phyloP scores from a whole-genome alignment of 2,797 vertebrate genomes.

The Micrastur ruficollis region DNA sequence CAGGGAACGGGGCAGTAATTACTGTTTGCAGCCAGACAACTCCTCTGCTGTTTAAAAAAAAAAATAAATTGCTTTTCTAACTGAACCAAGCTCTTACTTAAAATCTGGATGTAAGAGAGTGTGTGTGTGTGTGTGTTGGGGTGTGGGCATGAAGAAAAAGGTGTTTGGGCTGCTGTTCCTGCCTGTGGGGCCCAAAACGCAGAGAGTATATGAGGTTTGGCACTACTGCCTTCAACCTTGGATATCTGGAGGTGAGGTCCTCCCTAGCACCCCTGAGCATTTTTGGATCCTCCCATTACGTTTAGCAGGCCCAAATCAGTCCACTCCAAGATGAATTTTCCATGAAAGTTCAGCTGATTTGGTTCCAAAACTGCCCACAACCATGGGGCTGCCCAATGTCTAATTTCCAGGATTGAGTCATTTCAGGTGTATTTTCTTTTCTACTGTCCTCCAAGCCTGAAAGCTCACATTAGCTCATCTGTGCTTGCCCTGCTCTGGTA shows the following conservation, averaged over 20 bases:
- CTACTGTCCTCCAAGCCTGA: neutral
- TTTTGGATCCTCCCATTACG: neutral
- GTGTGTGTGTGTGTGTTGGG: neutral
- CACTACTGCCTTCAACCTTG: neutral
- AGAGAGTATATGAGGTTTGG: neutral
- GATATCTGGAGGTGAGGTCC: neutral
- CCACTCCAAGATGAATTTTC: neutral
- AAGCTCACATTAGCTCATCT: neutral
- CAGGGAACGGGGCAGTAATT: neutral
- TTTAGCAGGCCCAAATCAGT: neutral
- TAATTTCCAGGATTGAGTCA: neutral
- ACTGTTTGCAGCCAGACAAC: neutral
- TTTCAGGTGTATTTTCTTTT: neutral
- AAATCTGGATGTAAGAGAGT: neutral
- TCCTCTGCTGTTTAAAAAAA: neutral
- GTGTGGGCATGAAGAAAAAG: neutral
- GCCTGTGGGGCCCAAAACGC: neutral
- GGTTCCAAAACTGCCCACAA: neutral
- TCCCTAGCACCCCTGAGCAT: accelerated
- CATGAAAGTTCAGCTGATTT: neutral
- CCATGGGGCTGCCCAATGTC: neutral
- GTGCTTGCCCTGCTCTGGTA: neutral
- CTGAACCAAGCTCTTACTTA: neutral
- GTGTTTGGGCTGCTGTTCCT: neutral
- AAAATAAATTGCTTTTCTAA: neutral